A percentile compares a stretch with the other conserved stretches of the same genome.
These are phyloP conservation scores for Ifrita kowaldi DNA, from an alignment of 2,113 vertebrate genomes.

Conservation along the genomic window DNA sequence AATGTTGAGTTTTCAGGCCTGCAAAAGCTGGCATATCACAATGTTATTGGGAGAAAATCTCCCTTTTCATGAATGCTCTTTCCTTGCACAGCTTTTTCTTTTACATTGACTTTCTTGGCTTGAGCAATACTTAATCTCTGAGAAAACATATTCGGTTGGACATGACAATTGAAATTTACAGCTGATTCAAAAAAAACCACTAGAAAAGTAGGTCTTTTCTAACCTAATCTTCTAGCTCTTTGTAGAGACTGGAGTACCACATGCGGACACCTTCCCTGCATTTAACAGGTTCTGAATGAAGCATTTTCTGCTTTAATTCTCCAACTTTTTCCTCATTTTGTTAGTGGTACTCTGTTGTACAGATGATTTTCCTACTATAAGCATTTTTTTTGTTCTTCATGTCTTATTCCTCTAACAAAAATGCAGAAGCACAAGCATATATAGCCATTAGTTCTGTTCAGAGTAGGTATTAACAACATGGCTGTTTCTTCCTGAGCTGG, in stretches of 20 bases:
- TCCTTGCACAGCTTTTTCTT: neutral
- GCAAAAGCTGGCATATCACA: neutral
- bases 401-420: neutral
- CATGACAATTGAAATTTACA: neutral
- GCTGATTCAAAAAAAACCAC: neutral
- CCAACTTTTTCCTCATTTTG: neutral
- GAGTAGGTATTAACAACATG: neutral
- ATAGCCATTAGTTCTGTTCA: neutral
- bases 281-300: neutral
- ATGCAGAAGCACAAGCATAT: neutral
- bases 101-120: constrained; percentile 2
- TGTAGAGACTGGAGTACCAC: neutral
- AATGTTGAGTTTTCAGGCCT: neutral
- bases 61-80: neutral
- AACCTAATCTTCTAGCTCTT: neutral
- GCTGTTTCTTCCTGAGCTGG: neutral
- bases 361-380: neutral
- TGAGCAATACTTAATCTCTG: constrained; percentile 6
- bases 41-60: neutral
- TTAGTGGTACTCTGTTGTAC: neutral
- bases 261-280: neutral
- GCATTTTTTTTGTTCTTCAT: neutral
- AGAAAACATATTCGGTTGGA: constrained; percentile 1
- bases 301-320: neutral
- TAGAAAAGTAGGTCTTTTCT: neutral